A percentile compares a stretch with the other conserved stretches of the same genome.
Conservation (phyloP, 2,888 invertebrate genomes). For the Drosophila lacicola region DNA sequence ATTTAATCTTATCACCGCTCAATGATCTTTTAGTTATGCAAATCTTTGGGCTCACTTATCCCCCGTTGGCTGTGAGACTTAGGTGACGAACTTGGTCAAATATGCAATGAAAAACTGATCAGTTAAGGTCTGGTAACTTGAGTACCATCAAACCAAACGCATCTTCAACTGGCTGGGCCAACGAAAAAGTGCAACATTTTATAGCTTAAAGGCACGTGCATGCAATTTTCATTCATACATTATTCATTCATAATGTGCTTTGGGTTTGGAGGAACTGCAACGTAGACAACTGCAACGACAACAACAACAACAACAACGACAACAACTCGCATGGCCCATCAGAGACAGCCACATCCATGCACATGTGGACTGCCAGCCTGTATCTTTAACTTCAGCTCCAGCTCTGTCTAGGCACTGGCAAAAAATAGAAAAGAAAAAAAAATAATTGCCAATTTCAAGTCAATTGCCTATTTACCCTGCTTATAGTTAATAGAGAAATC, state of each 20-base stretch:
- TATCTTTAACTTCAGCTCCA: slow-evolving; percentile 38
- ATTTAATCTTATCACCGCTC: not conserved
- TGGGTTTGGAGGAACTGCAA: slow-evolving; percentile 51
- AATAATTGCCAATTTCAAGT: slow-evolving; percentile 81
- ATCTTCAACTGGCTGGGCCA: slow-evolving; percentile 36
- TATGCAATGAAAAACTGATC: slow-evolving; percentile 51
- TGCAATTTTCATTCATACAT: slow-evolving; percentile 83
- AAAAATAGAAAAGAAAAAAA: slow-evolving; percentile 43
- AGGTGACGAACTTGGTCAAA: slow-evolving; percentile 52
- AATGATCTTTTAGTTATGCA: slow-evolving; percentile 2
- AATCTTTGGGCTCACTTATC: not conserved
- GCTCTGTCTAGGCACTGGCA: slow-evolving; percentile 15
- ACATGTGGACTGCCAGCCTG: slow-evolving; percentile 55
- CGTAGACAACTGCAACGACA: slow-evolving; percentile 41
- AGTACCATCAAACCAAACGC: slow-evolving; percentile 38
- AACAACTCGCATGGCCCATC: slow-evolving; percentile 32
- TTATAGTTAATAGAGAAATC: slow-evolving; percentile 82
- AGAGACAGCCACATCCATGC: slow-evolving; percentile 51
- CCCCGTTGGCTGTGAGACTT: slow-evolving; percentile 31
- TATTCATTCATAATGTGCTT: slow-evolving; percentile 81
- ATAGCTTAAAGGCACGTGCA: slow-evolving; percentile 82
- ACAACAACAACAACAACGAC: slow-evolving; percentile 18
- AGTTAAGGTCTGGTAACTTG: slow-evolving; percentile 52
- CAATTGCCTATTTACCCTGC: slow-evolving; percentile 82
- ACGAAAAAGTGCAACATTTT: slow-evolving; percentile 70